Percentiles rank a stretch among this genome's conserved stretches.
phyloP scores from a whole-genome alignment of 2,888 invertebrate genomes.

The Geophilus truncorum region DNA sequence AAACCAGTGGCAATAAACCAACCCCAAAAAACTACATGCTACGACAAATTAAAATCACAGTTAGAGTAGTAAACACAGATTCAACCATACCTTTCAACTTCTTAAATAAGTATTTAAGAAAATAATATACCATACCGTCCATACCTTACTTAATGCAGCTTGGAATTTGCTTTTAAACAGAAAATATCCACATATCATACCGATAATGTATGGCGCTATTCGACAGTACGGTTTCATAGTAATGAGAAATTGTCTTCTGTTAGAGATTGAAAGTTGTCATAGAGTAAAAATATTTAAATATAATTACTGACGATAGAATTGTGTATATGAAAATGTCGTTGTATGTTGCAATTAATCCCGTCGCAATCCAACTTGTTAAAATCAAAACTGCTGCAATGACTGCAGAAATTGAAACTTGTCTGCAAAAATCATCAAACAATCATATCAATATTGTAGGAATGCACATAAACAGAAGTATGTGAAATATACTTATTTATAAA shows the following conservation, averaged over 20 bases:
- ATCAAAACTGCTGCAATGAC: neutral
- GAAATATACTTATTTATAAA: neutral
- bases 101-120: no score
- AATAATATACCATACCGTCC: no score
- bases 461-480: neutral
- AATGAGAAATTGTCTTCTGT: no score
- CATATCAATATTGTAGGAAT: no score
- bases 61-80: no score
- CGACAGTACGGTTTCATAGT: slow-evolving; percentile 82
- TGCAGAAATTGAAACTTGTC: neutral
- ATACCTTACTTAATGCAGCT: slow-evolving; percentile 55
- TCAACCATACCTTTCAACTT: no score
- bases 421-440: neutral
- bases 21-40: neutral
- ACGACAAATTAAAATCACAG: neutral
- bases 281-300: no score
- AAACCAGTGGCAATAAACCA: neutral
- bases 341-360: neutral
- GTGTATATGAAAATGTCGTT: no score
- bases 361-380: neutral
- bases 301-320: no score
- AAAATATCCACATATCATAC: slow-evolving; percentile 69
- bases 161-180: slow-evolving; percentile 64
- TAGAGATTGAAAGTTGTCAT: no score
- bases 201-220: slow-evolving; percentile 72